Base-by-base conservation (phyloP, 2,888 invertebrate species). In the Agrilus cyanescens region DNA sequence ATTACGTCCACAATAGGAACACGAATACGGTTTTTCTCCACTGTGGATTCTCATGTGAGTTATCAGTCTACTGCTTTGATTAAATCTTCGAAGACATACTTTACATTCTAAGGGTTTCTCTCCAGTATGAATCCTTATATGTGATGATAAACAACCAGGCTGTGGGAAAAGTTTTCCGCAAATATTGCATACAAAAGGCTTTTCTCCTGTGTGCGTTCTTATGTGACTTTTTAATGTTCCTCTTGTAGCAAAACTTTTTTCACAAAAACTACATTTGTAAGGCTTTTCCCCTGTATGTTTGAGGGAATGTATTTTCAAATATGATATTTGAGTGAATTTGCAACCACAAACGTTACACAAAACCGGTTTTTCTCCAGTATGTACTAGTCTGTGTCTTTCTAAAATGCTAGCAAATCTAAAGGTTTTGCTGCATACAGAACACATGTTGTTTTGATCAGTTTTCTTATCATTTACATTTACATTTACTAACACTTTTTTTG, bases 241-340 rank as follows among this genome's bases (percentile, higher is more conserved):
- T 1, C 59, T 58, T 5, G 60, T 59, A 10, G 60, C 53, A 49
- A 61, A 60, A 42, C 55, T 51, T 45, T 54, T 55, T 4, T 55
- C 49, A 36, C 61, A 61, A 41, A 53, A 52, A 38, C 56, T 51
- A 45, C 61, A 61, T 38, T 56, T 53, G 45, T 59, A 61, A 1
- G 60, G 60, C 40, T 59, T 58, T 44, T 61, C 58, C 2, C 60
- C 59, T 12, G 57, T 57, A 40, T 60, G 59, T n/a, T 51, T 59
- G 36, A 57, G 56, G 1, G 56, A 55, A 49, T 60, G 60, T 16
- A 57, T 56, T 50, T 54, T 56, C 37, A 57, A 45, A 41, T 57
- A 55, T 1, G 56, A 55, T 37, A 52, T 36, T 38, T 56, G 56
- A 6, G 50, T 52, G 40, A 57, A 57, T 6, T 55, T 53, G 47